A percentile compares a stretch with the other conserved stretches of the same genome.
Evolutionary conservation across 2,888 invertebrate species (phyloP).

Genomic region (Argyresthia albistria): DNA sequence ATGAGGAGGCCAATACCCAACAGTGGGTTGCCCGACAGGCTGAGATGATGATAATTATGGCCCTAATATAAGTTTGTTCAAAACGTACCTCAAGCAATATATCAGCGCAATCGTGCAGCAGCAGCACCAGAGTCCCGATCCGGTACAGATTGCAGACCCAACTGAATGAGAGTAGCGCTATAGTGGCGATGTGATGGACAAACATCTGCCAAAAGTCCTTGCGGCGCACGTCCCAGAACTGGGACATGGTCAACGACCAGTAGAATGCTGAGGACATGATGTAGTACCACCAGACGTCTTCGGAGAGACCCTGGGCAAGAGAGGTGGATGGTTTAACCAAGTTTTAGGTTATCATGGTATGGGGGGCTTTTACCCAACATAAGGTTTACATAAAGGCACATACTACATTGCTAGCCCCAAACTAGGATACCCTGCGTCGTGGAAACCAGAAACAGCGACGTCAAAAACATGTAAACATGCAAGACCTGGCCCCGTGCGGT

Average conservation of each 20-base stretch:
- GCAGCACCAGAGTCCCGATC: slow-evolving; percentile 90
- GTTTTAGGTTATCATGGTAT: neutral
- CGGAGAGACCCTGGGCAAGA: slow-evolving; percentile 78
- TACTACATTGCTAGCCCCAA: no score
- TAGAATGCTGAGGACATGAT: slow-evolving; percentile 96
- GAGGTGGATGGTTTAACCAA: neutral
- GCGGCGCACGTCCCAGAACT: slow-evolving; percentile 93
- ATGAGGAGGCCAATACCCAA: no score
- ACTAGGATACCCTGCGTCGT: no score
- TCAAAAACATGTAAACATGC: no score
- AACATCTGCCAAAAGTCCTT: slow-evolving; percentile 99
- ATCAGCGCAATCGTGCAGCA: slow-evolving; percentile 92
- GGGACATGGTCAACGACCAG: slow-evolving; percentile 93
- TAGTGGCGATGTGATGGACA: slow-evolving; percentile 95
- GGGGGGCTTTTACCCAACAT: no score
- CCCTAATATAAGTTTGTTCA: no score
- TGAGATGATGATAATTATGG: no score
- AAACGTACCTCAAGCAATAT: slow-evolving; percentile 85
- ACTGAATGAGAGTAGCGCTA: slow-evolving; percentile 90
- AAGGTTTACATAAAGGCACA: no score
- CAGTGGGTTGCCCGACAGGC: no score
- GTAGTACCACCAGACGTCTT: slow-evolving; percentile 97
- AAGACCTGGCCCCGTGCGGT: no score
- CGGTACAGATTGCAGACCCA: slow-evolving; percentile 96
- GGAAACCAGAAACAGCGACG: no score